phyloP scores from a whole-genome alignment of 2,113 vertebrate species.

The Nansenia antarctica region DNA sequence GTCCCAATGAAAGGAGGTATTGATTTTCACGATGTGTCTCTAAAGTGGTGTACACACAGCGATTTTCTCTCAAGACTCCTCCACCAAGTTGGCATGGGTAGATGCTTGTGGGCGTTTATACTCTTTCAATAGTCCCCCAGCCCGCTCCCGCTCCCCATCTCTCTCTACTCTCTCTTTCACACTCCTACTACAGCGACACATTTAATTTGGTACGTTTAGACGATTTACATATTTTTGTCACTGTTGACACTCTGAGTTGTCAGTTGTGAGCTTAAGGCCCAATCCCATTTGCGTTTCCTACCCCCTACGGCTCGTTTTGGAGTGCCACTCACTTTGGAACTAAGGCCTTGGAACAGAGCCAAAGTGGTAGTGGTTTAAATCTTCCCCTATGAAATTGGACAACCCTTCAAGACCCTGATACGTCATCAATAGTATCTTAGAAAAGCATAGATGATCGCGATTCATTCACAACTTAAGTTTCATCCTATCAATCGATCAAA shows the following conservation, averaged over 20 bases:
- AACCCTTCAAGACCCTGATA: too few relatives aligned
- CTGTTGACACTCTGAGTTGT: constrained; percentile 29
- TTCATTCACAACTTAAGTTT: too few relatives aligned
- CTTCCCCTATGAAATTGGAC: too few relatives aligned
- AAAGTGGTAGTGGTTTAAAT: too few relatives aligned
- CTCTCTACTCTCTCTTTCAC: constrained; percentile 16
- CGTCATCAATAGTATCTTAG: too few relatives aligned
- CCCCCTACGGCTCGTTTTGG: constrained; percentile 14
- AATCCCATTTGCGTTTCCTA: constrained; percentile 23
- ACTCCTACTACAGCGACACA: constrained; percentile 14
- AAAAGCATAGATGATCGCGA: too few relatives aligned
- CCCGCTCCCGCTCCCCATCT: not conserved
- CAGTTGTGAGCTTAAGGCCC: constrained; percentile 5
- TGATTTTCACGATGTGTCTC: constrained; percentile 61
- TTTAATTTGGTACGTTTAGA: constrained; percentile 24
- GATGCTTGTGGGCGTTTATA: too few relatives aligned
- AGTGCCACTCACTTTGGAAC: too few relatives aligned
- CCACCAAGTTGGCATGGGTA: too few relatives aligned
- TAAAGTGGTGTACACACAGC: constrained; percentile 43
- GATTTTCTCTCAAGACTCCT: constrained; percentile 28
- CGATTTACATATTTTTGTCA: constrained; percentile 40
- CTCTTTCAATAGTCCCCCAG: not conserved
- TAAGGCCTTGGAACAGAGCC: too few relatives aligned
- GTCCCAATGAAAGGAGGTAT: constrained; percentile 54
- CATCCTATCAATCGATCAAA: too few relatives aligned